Percentiles rank a stretch among this genome's conserved stretches.
phyloP scores from a whole-genome alignment of 1,140 invertebrate species.

The Drosophila persimilis region DNA sequence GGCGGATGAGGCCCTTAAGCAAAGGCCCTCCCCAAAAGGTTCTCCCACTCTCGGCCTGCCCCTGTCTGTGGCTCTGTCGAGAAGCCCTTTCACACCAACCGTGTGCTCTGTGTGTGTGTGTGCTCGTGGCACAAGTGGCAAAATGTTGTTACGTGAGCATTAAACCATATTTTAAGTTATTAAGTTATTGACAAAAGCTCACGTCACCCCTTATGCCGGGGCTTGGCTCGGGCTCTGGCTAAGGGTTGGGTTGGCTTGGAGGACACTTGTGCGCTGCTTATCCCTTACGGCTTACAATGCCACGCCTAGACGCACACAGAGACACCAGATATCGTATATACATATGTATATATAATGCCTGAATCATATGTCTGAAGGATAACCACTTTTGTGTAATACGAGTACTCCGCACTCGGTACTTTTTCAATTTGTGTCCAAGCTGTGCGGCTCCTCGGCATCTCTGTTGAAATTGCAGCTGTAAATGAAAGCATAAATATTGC shows the following conservation, averaged over 20 bases:
- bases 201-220: conserved; percentile 66
- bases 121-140: conserved; percentile 72
- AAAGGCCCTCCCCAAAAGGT: conserved; percentile 13
- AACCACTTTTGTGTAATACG: conserved; percentile 53
- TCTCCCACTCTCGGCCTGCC: neutral
- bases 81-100: conserved; percentile 57
- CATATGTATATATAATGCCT: conserved; percentile 27
- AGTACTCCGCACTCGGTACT: no score
- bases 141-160: conserved; percentile 81
- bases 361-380: conserved; percentile 71
- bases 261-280: conserved; percentile 77
- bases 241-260: conserved; percentile 29
- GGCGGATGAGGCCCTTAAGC: conserved; percentile 43
- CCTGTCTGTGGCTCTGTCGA: neutral
- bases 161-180: conserved; percentile 82
- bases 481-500: conserved; percentile 74
- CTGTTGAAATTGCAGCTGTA: conserved; percentile 54
- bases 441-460: conserved; percentile 13
- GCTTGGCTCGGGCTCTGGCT: neutral
- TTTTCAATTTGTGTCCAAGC: conserved; percentile 57
- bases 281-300: conserved; percentile 75
- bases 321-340: conserved; percentile 9
- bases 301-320: conserved; percentile 59
- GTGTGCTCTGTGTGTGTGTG: neutral
- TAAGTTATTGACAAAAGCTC: conserved; percentile 81